These are phyloP conservation scores for Gobius niger DNA, from an alignment of 2,113 vertebrate genomes.

Conservation along the genomic window DNA sequence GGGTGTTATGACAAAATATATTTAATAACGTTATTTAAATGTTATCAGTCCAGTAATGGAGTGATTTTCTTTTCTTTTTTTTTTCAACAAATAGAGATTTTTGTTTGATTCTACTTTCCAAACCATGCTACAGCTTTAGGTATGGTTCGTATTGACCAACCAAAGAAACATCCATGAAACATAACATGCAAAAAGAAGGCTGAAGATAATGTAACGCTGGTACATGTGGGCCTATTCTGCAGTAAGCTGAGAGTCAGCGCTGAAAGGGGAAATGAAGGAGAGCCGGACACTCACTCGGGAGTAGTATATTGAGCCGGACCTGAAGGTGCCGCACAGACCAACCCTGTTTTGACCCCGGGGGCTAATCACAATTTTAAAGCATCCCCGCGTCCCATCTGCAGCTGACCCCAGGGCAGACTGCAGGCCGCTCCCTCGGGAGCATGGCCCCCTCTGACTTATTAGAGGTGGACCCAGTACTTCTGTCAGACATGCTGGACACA, in stretches of 20 bases:
- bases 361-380: slow-evolving; percentile 74
- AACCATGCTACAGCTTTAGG: no score
- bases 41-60: no score
- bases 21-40: no score
- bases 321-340: slow-evolving; percentile 58
- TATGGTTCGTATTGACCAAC: no score
- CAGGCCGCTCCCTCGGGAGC: slow-evolving; percentile 43
- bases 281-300: slow-evolving; percentile 56
- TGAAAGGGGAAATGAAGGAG: slow-evolving; percentile 56
- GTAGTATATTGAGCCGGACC: slow-evolving; percentile 54
- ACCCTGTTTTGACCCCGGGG: slow-evolving; percentile 59
- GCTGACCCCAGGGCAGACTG: slow-evolving; percentile 52
- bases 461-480: slow-evolving; percentile 55
- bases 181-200: no score
- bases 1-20: no score
- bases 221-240: neutral
- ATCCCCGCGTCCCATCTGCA: slow-evolving; percentile 44
- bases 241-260: slow-evolving; percentile 4
- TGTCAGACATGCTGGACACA: slow-evolving; percentile 35
- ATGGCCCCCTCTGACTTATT: slow-evolving; percentile 57
- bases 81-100: no score
- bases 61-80: no score
- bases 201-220: neutral
- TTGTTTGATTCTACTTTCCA: no score
- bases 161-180: no score